A percentile compares a stretch with the other conserved stretches of the same genome.
These are phyloP conservation scores for Zaprionus camerounensis DNA, from an alignment of 1,140 invertebrate genomes.

Conservation along the genomic window DNA sequence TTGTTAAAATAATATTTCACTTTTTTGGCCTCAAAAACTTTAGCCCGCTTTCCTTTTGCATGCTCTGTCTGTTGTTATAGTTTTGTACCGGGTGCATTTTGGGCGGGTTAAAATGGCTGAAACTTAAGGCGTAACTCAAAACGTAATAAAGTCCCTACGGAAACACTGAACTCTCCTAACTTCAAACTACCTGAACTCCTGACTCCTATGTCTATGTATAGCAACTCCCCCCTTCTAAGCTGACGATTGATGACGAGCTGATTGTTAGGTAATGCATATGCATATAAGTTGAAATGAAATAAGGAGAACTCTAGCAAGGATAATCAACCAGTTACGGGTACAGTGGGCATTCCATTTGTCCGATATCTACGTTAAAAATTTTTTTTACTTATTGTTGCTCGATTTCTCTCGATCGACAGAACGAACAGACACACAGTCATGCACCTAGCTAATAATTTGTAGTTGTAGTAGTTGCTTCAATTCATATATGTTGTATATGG, in stretches of 20 bases:
- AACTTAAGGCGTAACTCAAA: slow-evolving; percentile 65
- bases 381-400: slow-evolving; percentile 33
- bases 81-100: slow-evolving; percentile 53
- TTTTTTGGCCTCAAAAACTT: slow-evolving; percentile 52
- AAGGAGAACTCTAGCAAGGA: slow-evolving; percentile 46
- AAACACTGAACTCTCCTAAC: slow-evolving; percentile 13
- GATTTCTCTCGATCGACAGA: slow-evolving; percentile 54
- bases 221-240: neutral
- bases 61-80: slow-evolving; percentile 25
- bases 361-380: slow-evolving; percentile 37
- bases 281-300: slow-evolving; percentile 36
- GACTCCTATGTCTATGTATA: neutral
- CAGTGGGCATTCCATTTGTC: slow-evolving; percentile 31
- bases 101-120: slow-evolving; percentile 52
- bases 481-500: slow-evolving; percentile 10
- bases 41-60: slow-evolving; percentile 14
- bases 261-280: slow-evolving; percentile 59
- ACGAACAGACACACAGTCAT: slow-evolving; percentile 62
- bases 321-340: slow-evolving; percentile 39
- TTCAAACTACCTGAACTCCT: slow-evolving; percentile 23
- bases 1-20: slow-evolving; percentile 27
- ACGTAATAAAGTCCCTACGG: slow-evolving; percentile 28
- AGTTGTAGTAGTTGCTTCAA: neutral
- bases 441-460: slow-evolving; percentile 74
- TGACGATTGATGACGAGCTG: slow-evolving; percentile 63